Evolutionary conservation across 2,888 invertebrate genomes (phyloP).

Genomic region (Anarsia innoxiella): DNA sequence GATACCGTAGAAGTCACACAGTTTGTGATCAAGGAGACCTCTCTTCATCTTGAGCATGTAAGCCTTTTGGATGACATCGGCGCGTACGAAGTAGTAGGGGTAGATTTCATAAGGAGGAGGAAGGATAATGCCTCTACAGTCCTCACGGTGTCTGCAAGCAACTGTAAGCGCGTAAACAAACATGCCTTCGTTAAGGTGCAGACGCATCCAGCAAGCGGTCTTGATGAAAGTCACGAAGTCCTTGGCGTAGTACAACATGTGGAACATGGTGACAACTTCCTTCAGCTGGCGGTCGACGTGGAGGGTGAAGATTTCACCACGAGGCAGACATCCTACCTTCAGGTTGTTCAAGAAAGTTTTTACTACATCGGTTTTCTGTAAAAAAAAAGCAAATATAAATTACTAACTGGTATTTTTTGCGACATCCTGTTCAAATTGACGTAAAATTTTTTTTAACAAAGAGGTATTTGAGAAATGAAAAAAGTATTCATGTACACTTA

Average conservation of each 20-base stretch:
- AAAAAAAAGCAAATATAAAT: conserved; percentile 14
- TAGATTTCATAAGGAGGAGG: conserved; percentile 77
- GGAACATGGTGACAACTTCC: conserved; percentile 69
- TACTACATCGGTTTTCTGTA: conserved; percentile 73
- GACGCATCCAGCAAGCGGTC: conserved; percentile 69
- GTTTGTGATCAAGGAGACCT: conserved; percentile 59
- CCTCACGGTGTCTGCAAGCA: conserved; percentile 67
- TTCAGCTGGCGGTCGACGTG: conserved; percentile 64
- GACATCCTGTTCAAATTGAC: too few species aligned
- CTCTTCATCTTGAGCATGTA: conserved; percentile 69
- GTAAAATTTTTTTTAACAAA: background rate
- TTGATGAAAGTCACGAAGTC: conserved; percentile 68
- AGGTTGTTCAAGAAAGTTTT: conserved; percentile 72
- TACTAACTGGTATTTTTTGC: background rate
- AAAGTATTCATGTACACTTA: conserved; percentile 24
- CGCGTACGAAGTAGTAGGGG: conserved; percentile 80
- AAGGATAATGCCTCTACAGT: conserved; percentile 65
- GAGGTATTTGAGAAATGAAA: background rate
- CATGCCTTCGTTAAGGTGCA: conserved; percentile 72
- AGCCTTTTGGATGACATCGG: conserved; percentile 77
- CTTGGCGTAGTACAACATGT: conserved; percentile 69
- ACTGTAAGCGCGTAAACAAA: conserved; percentile 73
- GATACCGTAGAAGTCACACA: conserved; percentile 70
- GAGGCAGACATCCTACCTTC: conserved; percentile 73
- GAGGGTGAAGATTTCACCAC: conserved; percentile 68